Percentiles rank a stretch among this genome's conserved stretches.
These are phyloP conservation scores for Caenorhabditis sp. DNA, from an alignment of 2,888 invertebrate genomes.

Conservation along the genomic window DNA sequence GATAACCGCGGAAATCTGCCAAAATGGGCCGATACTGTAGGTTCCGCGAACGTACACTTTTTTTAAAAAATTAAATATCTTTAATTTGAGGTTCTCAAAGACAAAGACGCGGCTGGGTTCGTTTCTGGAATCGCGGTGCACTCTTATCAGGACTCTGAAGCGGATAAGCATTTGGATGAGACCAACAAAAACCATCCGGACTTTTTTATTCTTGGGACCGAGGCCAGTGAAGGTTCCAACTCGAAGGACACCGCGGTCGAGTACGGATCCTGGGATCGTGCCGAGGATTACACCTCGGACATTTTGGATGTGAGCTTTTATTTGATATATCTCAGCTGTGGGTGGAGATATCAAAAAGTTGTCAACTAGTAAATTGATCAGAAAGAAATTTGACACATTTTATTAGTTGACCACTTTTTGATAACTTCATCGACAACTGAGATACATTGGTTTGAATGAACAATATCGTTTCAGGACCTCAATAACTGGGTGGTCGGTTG, in stretches of 20 bases:
- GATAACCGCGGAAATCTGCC: conserved; percentile 82
- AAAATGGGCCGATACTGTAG: conserved; percentile 84
- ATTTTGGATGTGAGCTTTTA: conserved; percentile 64
- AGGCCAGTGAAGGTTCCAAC: conserved; percentile 56
- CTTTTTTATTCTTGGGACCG: conserved; percentile 8
- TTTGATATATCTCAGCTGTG: too few relatives aligned
- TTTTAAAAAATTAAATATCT: too few relatives aligned
- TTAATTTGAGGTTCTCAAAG: conserved; percentile 11
- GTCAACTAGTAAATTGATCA: too few relatives aligned
- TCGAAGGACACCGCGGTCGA: conserved; percentile 80
- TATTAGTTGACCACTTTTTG: too few relatives aligned
- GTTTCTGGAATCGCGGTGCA: conserved; percentile 21
- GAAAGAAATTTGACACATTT: too few relatives aligned
- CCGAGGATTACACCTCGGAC: conserved; percentile 83
- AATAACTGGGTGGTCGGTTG: conserved; percentile 87
- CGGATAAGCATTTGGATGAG: conserved; percentile 15
- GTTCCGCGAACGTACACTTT: too few relatives aligned
- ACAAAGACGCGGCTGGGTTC: conserved; percentile 8
- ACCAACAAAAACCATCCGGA: conserved; percentile 19
- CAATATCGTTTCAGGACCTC: conserved; percentile 42
- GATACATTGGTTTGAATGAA: too few relatives aligned
- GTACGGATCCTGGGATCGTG: conserved; percentile 87
- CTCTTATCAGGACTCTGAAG: conserved; percentile 9
- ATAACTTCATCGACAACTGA: too few relatives aligned
- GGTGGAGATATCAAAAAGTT: too few relatives aligned